Evolutionary conservation across 2,888 invertebrate genomes (phyloP).

Genomic region (Dicyrtomina minuta): DNA sequence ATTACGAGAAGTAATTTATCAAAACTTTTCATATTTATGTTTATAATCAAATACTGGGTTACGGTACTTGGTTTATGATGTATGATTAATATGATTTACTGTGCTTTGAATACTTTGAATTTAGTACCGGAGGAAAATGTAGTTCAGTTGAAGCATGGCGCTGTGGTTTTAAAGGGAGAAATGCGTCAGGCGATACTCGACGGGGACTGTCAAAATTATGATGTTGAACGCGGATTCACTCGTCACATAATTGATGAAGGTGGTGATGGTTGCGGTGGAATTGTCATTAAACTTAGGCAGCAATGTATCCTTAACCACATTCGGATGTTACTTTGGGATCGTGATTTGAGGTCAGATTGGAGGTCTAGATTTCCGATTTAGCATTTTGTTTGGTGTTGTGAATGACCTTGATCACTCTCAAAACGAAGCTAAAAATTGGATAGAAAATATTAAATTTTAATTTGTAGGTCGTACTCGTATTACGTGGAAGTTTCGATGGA

Average conservation of each 20-base stretch:
- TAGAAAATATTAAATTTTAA: too few relatives aligned
- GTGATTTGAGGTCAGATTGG: slow-evolving; percentile 71
- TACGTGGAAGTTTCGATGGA: slow-evolving; percentile 84
- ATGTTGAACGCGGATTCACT: slow-evolving; percentile 90
- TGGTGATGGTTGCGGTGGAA: slow-evolving; percentile 66
- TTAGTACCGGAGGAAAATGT: slow-evolving; percentile 89
- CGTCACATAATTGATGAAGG: slow-evolving; percentile 77
- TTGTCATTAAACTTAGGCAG: slow-evolving; percentile 76
- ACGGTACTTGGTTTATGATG: too few relatives aligned
- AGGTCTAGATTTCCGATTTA: too few relatives aligned
- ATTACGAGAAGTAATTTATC: too few relatives aligned
- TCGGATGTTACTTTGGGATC: slow-evolving; percentile 89
- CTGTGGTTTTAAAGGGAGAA: slow-evolving; percentile 87
- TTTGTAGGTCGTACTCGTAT: slow-evolving; percentile 77
- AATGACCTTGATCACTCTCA: too few relatives aligned
- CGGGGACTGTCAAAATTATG: slow-evolving; percentile 81
- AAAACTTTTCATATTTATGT: too few relatives aligned
- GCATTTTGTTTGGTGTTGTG: too few relatives aligned
- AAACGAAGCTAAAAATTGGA: too few relatives aligned
- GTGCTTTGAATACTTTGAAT: too few relatives aligned
- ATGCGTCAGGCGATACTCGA: slow-evolving; percentile 84
- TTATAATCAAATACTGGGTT: too few relatives aligned
- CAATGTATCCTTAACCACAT: slow-evolving; percentile 92
- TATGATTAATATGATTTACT: too few relatives aligned
- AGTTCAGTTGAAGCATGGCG: slow-evolving; percentile 75